Conservation (phyloP, 2,113 vertebrate genomes). For the Corapipo altera region DNA sequence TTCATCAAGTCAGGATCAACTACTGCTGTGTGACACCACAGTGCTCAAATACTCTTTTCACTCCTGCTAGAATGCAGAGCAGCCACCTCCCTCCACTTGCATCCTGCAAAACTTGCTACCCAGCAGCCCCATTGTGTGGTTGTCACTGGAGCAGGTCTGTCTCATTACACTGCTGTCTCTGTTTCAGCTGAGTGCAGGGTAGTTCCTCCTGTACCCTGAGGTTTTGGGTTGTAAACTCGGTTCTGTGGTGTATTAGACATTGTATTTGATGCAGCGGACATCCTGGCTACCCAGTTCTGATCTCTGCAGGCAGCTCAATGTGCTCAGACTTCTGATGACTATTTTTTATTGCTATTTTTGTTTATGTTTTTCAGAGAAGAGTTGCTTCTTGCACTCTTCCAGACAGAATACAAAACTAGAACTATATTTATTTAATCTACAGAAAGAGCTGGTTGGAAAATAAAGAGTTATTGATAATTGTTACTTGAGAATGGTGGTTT, state of each 20-base stretch:
- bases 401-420: not conserved
- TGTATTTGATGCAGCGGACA: not conserved
- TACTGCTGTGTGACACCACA: not conserved
- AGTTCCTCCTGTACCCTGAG: not conserved
- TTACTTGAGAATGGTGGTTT: not conserved
- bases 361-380: not conserved
- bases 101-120: not conserved
- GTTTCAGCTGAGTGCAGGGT: not conserved
- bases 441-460: not conserved
- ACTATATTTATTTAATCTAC: not conserved
- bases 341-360: not conserved
- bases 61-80: not conserved
- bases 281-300: not conserved
- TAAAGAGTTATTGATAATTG: not conserved
- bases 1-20: not conserved
- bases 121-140: accelerated
- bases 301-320: not conserved
- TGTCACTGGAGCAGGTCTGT: not conserved
- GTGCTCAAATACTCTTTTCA: not conserved
- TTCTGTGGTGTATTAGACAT: not conserved
- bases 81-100: not conserved
- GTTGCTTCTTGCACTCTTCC: not conserved
- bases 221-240: not conserved
- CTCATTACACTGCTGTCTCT: accelerated
- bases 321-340: not conserved